phyloP scores from a whole-genome alignment of 2,113 vertebrate species.

The Nycticorax nycticorax region DNA sequence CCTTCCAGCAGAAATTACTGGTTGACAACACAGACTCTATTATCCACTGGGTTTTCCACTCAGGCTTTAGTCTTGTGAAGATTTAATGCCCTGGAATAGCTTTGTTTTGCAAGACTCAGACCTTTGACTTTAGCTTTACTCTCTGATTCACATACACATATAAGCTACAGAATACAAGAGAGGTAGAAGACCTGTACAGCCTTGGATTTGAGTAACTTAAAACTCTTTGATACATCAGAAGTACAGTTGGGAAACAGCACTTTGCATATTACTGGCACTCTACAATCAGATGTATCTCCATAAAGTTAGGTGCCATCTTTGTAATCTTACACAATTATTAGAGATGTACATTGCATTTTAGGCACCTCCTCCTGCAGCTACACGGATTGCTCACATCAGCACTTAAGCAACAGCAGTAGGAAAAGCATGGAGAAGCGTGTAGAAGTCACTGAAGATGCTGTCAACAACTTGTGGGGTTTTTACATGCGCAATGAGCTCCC shows the following conservation, averaged over 20 bases:
- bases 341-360: neutral
- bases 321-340: neutral
- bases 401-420: neutral
- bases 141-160: neutral
- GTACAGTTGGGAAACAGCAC: neutral
- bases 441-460: neutral
- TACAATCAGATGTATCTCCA: neutral
- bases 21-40: neutral
- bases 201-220: neutral
- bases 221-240: neutral
- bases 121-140: neutral
- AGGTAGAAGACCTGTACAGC: neutral
- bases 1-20: neutral
- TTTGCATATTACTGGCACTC: neutral
- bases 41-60: neutral
- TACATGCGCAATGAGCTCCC: neutral
- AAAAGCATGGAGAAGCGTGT: neutral
- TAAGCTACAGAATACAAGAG: neutral
- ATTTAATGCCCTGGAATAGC: neutral
- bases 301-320: neutral
- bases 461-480: neutral
- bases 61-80: neutral
- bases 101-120: neutral
- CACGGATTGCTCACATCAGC: neutral
- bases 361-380: neutral